Evolutionary conservation across 2,888 invertebrate species (phyloP), one percentile per base, ranked within the genome.

Genomic region (Amiota communis): DNA sequence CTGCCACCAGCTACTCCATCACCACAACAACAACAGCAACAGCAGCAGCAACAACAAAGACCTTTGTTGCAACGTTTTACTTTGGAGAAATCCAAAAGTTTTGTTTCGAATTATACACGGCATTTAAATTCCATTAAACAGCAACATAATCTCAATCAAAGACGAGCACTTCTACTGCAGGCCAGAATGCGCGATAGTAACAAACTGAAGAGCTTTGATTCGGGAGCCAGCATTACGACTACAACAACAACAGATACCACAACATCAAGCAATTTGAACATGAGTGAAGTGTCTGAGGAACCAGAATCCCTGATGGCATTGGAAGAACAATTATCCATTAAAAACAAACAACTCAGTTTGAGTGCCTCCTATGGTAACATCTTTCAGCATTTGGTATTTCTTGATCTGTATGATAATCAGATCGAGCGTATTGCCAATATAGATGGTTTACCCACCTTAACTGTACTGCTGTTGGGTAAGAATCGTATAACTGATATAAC

Each of bases 321-420:
- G 6, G 78, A 74, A 70, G 81, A 83, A 23, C 78, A 79, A n/a
- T 75, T 89, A 15, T 85, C 84, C 70, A 88, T 89, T 8, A 88
- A 88, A 75, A 89, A 90, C 71, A 87, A 88, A 51, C 89, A 90
- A 69, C 70, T 89, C 1, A 77, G 77, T 8, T 74, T 88, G 1
- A 77, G 80, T 12, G 83, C 84, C 36, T 82, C 79, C 48, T 90
- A 90, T 70, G 90, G 89, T 13, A 78, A 71, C 59, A 87, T 88
- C 65, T 89, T 89, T 72, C 83, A 88, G 72, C 94, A 95, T 89
- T 91, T 98, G 74, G 97, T 98, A 17, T 98, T 98, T 89, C 92
- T 98, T 74, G 98, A 98, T 90, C 92, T 98, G 73, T 98, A 98
- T 87, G 97, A 98, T 90, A 98, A 98, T 90, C 97, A 97, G 89